These are phyloP conservation scores for Capra hircus DNA, from an alignment of 2,113 vertebrate species.

Conservation along the genomic window DNA sequence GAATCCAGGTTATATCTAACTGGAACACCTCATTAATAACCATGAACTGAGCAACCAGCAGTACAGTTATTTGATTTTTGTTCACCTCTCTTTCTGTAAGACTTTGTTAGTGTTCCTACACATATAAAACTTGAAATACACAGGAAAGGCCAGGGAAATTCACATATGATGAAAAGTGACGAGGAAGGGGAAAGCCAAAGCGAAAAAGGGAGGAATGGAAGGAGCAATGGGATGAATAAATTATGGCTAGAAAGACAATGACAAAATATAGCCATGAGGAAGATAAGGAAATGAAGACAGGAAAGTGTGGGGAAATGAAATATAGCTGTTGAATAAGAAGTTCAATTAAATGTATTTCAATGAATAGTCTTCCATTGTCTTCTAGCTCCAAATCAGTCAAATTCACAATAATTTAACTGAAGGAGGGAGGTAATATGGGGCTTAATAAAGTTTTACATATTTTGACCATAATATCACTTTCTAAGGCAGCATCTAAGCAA, in stretches of 20 bases:
- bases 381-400: slow-evolving; percentile 53
- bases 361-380: slow-evolving; percentile 51
- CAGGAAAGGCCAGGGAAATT: not conserved
- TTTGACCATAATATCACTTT: not conserved
- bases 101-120: not conserved
- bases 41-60: not conserved
- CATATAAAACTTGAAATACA: not conserved
- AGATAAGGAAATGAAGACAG: slow-evolving; percentile 52
- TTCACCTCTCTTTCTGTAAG: not conserved
- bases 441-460: slow-evolving; percentile 13
- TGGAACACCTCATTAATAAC: not conserved
- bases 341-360: slow-evolving; percentile 65
- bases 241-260: slow-evolving; percentile 61
- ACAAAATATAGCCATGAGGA: slow-evolving; percentile 70
- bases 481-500: not conserved
- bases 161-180: not conserved
- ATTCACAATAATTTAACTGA: slow-evolving; percentile 41
- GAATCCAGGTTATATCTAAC: not conserved
- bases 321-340: slow-evolving; percentile 63
- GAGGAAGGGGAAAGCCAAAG: not conserved
- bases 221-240: slow-evolving; percentile 60
- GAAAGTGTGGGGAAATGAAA: slow-evolving; percentile 54
- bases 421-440: not conserved
- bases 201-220: slow-evolving; percentile 13
- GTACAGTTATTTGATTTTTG: not conserved